Evolutionary conservation across 2,797 vertebrate genomes (phyloP), one percentile per base, ranked within the genome.

Genomic region (Onychomys leucogaster): DNA sequence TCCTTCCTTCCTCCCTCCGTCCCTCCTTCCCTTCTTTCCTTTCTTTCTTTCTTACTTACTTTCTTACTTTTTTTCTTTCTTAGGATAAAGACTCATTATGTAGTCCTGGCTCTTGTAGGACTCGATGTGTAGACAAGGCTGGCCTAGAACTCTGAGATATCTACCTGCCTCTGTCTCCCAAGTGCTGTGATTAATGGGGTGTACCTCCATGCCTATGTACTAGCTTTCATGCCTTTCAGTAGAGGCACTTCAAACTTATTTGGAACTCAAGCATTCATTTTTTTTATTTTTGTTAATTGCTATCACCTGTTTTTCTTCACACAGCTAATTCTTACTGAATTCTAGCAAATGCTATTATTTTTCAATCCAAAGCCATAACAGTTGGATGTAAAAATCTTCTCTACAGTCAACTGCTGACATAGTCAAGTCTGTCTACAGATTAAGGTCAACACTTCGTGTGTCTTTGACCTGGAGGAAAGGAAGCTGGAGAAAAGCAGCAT

Each of bases 361-460:
- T 77, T 27, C 86, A 27, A n/a, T 27, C 71, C 69, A 87, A 67
- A 29, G 27, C 82, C 6, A 0, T 90, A 80, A 73, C 14, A 81
- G 32, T 49, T 89, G 21, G 29, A 82, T 91, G 2, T 49, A 86
- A 83, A 2, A 87, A 49, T 91, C 94, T 89, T 16, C 21, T 83
- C 14, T 6, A 0, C 69, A 82, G 89, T 82, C 85, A 82, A 59
- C 46, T 78, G 14, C 19, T 77, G 73, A 46, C 81, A 69, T 41
- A 65, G 87, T 89, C 14, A 61, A 85, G 41, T 57, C 27, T 95
- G 77, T 91, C 19, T 90, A n/a, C 55, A 90, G 95, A 63, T 65
- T 67, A 29, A 76, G 29, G 43, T 69, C n/a, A 87, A 91, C 52
- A 67, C 29, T 73, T 5, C 9, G 52, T 65, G 32, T 94, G 27